phyloP scores from a whole-genome alignment of 2,797 vertebrate species.

The Arctocebus calabarensis region DNA sequence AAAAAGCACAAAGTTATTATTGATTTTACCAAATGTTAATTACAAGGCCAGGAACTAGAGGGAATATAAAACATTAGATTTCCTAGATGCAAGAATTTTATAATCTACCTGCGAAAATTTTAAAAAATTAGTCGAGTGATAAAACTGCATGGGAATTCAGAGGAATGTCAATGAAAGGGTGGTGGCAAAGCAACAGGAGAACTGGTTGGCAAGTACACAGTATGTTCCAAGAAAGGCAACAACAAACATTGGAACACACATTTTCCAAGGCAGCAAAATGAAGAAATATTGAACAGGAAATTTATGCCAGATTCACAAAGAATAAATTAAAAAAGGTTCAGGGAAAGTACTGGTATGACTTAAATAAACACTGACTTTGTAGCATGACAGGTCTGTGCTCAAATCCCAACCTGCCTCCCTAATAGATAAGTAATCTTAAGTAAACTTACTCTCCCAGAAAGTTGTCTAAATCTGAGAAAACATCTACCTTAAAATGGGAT shows the following conservation, averaged over 20 bases:
- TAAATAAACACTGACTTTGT: not conserved
- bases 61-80: not conserved
- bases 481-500: not conserved
- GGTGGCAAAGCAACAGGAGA: not conserved
- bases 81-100: not conserved
- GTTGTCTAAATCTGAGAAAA: not conserved
- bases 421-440: not conserved
- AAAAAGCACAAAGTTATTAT: not conserved
- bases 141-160: not conserved
- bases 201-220: not conserved
- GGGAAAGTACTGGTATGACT: not conserved
- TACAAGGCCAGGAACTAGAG: not conserved
- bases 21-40: not conserved
- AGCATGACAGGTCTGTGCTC: not conserved
- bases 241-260: not conserved
- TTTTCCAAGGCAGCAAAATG: not conserved
- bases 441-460: not conserved
- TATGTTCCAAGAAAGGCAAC: not conserved
- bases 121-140: not conserved
- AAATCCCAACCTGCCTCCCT: not conserved
- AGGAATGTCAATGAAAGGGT: not conserved
- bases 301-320: not conserved
- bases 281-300: not conserved
- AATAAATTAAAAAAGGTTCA: conserved; percentile 6
- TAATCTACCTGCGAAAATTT: not conserved